Conservation (phyloP, 2,113 vertebrate genomes). For the Mugil cephalus region DNA sequence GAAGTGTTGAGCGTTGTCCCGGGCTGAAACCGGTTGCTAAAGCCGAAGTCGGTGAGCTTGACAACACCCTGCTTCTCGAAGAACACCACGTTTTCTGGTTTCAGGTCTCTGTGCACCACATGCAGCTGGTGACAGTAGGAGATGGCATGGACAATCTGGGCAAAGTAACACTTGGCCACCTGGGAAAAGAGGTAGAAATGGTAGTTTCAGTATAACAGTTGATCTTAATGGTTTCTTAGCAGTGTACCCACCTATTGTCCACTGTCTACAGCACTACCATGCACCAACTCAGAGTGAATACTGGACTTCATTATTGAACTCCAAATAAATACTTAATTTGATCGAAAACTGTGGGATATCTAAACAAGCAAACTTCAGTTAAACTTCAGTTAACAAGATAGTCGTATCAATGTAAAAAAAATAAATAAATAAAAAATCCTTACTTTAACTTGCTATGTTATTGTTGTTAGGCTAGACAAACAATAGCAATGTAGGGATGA, state of each 20-base stretch:
- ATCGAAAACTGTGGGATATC: too few species aligned
- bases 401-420: too few species aligned
- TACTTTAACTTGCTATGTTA: too few species aligned
- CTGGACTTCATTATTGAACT: too few species aligned
- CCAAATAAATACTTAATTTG: too few species aligned
- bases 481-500: too few species aligned
- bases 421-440: too few species aligned
- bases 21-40: conserved; percentile 98
- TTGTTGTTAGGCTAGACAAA: too few species aligned
- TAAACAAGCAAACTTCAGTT: too few species aligned
- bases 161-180: conserved; percentile 98
- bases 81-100: conserved; percentile 99
- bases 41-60: conserved; percentile 98
- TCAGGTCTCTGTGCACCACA: conserved; percentile 97
- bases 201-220: too few species aligned
- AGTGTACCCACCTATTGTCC: not conserved
- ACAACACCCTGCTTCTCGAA: conserved; percentile 98
- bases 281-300: too few species aligned
- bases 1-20: conserved; percentile 96
- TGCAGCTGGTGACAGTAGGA: conserved; percentile 98
- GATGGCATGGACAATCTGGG: conserved; percentile 98
- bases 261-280: not conserved
- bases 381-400: too few species aligned
- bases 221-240: not conserved
- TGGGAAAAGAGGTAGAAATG: conserved; percentile 53